phyloP scores from a whole-genome alignment of 2,888 invertebrate genomes.

The Schrankia costaestrigalis region DNA sequence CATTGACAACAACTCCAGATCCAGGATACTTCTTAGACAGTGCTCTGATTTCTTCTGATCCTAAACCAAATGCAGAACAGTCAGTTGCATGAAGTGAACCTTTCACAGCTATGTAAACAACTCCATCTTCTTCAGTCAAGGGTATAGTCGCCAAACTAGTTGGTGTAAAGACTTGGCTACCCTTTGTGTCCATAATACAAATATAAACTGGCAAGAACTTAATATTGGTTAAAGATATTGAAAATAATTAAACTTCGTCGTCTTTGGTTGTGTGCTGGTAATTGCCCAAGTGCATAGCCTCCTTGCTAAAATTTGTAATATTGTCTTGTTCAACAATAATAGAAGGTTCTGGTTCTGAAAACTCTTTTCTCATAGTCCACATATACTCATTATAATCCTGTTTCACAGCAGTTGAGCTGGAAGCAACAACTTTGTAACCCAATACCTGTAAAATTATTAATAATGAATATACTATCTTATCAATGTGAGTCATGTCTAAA shows the following conservation, averaged over 20 bases:
- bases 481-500: constrained; percentile 26
- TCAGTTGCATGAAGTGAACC: constrained; percentile 88
- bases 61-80: constrained; percentile 88
- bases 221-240: constrained; percentile 12
- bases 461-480: constrained; percentile 15
- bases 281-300: constrained; percentile 74
- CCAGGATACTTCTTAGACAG: constrained; percentile 85
- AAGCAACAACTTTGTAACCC: constrained; percentile 93
- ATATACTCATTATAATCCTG: constrained; percentile 95
- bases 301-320: constrained; percentile 82
- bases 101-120: constrained; percentile 88
- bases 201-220: constrained; percentile 22
- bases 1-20: constrained; percentile 85
- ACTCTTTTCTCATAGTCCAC: constrained; percentile 96
- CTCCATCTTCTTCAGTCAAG: constrained; percentile 76
- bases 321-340: constrained; percentile 82
- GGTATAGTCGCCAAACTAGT: constrained; percentile 48
- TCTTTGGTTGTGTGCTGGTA: constrained; percentile 68
- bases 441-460: constrained; percentile 82
- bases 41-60: constrained; percentile 85
- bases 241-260: constrained; percentile 64
- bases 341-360: constrained; percentile 89
- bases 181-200: constrained; percentile 65
- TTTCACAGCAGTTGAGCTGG: constrained; percentile 91
- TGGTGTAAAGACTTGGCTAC: constrained; percentile 51